phyloP scores from a whole-genome alignment of 2,888 invertebrate genomes.

The Anaspis maculata region DNA sequence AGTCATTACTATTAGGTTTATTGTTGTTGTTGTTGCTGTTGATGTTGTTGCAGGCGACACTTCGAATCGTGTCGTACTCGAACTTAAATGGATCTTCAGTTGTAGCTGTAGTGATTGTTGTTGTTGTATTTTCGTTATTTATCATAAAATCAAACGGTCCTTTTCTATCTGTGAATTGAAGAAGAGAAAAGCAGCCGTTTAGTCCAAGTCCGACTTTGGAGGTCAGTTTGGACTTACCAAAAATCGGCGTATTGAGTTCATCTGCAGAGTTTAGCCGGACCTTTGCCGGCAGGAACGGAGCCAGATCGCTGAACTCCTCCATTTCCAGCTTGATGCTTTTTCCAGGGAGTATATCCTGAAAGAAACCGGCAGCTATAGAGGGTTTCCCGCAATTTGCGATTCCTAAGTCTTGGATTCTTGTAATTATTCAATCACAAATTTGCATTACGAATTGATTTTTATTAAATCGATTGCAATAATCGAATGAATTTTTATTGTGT shows the following conservation, averaged over 20 bases:
- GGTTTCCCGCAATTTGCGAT: neutral
- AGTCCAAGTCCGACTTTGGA: neutral
- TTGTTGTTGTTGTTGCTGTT: no score
- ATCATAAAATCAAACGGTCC: conserved; percentile 19
- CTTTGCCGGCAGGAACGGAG: conserved; percentile 46
- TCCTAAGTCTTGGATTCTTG: no score
- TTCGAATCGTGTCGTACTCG: conserved; percentile 16
- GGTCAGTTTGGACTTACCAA: conserved; percentile 29
- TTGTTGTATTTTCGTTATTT: conserved; percentile 1
- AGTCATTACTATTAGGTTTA: no score
- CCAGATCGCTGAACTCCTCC: conserved; percentile 66
- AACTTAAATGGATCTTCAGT: conserved; percentile 15
- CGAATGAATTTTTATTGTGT: no score
- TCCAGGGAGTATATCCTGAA: neutral
- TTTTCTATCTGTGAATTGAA: conserved; percentile 19
- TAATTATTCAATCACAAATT: no score
- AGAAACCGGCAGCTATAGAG: neutral
- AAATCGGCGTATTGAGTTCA: conserved; percentile 38
- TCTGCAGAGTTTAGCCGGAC: conserved; percentile 36
- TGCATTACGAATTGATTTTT: no score
- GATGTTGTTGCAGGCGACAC: no score
- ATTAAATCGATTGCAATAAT: no score
- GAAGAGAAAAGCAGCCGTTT: no score
- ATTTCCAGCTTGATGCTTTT: conserved; percentile 41
- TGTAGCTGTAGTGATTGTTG: conserved; percentile 1